Conservation (phyloP, 2,888 invertebrate genomes). For the Andrena hattorfiana region DNA sequence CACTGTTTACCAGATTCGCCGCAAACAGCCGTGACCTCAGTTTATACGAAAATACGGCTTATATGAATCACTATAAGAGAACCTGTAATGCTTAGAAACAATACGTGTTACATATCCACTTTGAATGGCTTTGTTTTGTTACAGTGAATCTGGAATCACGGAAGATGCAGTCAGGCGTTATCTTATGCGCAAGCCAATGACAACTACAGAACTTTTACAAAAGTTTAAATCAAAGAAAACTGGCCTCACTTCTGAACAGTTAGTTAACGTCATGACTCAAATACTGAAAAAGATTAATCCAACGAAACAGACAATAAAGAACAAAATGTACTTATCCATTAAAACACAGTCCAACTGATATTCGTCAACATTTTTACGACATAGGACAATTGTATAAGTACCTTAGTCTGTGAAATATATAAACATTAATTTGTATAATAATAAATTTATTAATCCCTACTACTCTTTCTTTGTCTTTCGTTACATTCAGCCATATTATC, state of each 20-base stretch:
- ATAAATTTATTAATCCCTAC: constrained; percentile 16
- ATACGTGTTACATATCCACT: background rate
- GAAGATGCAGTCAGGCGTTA: constrained; percentile 98
- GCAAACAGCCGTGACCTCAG: too few relatives aligned
- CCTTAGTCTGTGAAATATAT: background rate
- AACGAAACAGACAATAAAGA: constrained; percentile 95
- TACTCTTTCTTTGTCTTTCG: too few relatives aligned
- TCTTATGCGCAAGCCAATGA: constrained; percentile 98
- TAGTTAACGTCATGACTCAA: constrained; percentile 97
- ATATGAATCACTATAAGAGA: too few relatives aligned
- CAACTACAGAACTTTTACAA: constrained; percentile 96
- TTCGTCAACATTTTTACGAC: constrained; percentile 9
- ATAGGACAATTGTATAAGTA: constrained; percentile 24
- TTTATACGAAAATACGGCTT: too few relatives aligned
- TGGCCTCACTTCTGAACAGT: constrained; percentile 94
- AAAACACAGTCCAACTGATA: constrained; percentile 86
- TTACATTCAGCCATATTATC: too few relatives aligned
- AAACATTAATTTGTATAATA: constrained; percentile 6
- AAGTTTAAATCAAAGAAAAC: constrained; percentile 98
- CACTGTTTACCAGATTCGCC: too few relatives aligned
- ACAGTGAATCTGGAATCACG: constrained; percentile 94
- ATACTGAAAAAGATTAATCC: constrained; percentile 98
- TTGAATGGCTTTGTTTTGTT: constrained; percentile 69
- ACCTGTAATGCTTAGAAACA: background rate
- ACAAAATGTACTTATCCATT: constrained; percentile 97